phyloP scores from a whole-genome alignment of 2,797 vertebrate genomes.

The Microctenopoma lineatum region DNA sequence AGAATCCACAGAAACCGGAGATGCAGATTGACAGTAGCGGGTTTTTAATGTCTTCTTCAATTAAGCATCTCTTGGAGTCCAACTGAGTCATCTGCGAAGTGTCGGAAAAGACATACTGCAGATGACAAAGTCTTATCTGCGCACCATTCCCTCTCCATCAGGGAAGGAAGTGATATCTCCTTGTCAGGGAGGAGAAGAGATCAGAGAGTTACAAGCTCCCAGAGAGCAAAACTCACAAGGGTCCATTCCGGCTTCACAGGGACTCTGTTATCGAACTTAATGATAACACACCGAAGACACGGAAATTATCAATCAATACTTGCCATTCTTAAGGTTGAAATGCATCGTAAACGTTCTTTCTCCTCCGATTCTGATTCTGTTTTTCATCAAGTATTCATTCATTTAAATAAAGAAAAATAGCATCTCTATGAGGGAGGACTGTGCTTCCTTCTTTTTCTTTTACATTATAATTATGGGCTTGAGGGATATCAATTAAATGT shows the following conservation, averaged over 20 bases:
- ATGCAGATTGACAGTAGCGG: slow-evolving; percentile 65
- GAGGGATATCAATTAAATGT: slow-evolving; percentile 83
- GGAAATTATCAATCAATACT: slow-evolving; percentile 71
- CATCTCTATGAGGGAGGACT: slow-evolving; percentile 48
- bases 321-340: slow-evolving; percentile 47
- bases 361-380: slow-evolving; percentile 38
- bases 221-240: slow-evolving; percentile 71
- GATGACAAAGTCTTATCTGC: slow-evolving; percentile 69
- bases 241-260: slow-evolving; percentile 74
- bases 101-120: slow-evolving; percentile 67
- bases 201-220: slow-evolving; percentile 75
- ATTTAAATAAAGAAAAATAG: slow-evolving; percentile 53
- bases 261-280: slow-evolving; percentile 71
- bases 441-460: slow-evolving; percentile 52
- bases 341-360: slow-evolving; percentile 53
- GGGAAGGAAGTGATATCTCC: slow-evolving; percentile 76
- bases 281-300: slow-evolving; percentile 25
- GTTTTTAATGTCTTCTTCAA: slow-evolving; percentile 75
- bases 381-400: slow-evolving; percentile 61
- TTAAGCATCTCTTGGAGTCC: slow-evolving; percentile 76
- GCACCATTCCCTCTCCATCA: slow-evolving; percentile 67
- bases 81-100: slow-evolving; percentile 64
- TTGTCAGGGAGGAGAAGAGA: slow-evolving; percentile 80
- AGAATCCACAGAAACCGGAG: slow-evolving; percentile 49
- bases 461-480: slow-evolving; percentile 76